phyloP scores from a whole-genome alignment of 2,888 invertebrate genomes.

The Heliconius sara region DNA sequence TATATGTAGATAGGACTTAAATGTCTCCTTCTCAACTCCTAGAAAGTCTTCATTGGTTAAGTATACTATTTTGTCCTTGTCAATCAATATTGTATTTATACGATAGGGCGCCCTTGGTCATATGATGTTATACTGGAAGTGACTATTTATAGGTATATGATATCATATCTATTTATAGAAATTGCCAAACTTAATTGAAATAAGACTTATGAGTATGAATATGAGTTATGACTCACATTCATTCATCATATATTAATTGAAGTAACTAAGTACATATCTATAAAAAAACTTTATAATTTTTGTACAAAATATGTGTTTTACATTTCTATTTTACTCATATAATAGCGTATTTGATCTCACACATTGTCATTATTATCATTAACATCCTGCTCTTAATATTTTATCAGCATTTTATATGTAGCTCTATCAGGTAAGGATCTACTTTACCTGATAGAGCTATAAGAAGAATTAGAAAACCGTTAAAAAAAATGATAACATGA shows the following conservation, averaged over 20 bases:
- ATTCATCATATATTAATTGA: constrained; percentile 7
- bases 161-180: constrained; percentile 34
- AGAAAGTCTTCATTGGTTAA: neutral
- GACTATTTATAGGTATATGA: neutral
- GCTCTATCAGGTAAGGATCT: no score
- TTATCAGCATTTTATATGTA: no score
- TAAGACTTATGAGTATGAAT: neutral
- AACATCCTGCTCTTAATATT: no score
- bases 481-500: no score
- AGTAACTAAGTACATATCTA: neutral
- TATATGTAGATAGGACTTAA: no score
- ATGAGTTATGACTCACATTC: constrained; percentile 9
- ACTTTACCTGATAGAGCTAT: no score
- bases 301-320: neutral
- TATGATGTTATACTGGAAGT: neutral
- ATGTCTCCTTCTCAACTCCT: neutral
- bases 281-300: neutral
- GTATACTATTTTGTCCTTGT: neutral
- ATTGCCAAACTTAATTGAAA: constrained; percentile 24
- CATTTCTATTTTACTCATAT: neutral
- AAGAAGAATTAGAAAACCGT: neutral
- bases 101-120: neutral
- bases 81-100: neutral
- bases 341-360: no score
- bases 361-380: no score